Evolutionary conservation across 2,888 invertebrate species (phyloP), one percentile per base, ranked within the genome.

Genomic region (Ganaspis brasiliensis): DNA sequence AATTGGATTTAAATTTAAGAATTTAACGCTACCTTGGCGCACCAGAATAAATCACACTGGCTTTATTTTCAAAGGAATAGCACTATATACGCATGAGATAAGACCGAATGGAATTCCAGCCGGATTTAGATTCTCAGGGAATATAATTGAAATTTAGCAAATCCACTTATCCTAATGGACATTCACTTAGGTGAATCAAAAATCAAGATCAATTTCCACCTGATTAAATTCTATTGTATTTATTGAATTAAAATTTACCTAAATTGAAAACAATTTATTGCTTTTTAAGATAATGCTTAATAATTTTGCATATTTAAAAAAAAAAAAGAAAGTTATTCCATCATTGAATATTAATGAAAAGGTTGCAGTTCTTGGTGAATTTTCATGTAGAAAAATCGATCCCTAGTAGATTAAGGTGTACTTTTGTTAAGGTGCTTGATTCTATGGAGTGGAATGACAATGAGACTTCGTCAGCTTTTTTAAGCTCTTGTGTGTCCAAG

Each of bases 401-500:
- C 16, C 16, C 14, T 61, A 37, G n/a, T 19, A 12, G 45, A 19
- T 21, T 63, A n/a, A 40, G 40, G 6, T 19, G 8, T 21, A 63
- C 19, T 37, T 78, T 79, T 80, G 78, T 79, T 78, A 80, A 77
- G 72, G 77, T 75, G 56, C 74, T 57, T 59, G 76, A 76, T 80
- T 77, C 74, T 71, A 73, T 73, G 71, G 76, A 72, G 74, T 74
- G 72, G 75, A 74, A 74, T 74, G 45, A 52, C 72, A 55, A 79
- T 81, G 81, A 76, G 80, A 79, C 82, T 72, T 75, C 82, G 87
- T 87, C 86, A 87, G 87, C 87, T 87, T 85, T 86, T 87, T 86
- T 82, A 77, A 85, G 80, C 72, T 74, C 70, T 75, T 78, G 79
- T 76, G 75, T 75, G 80, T 79, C 76, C 74, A 79, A 77, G 79